These are phyloP conservation scores for Psittacula derbiana DNA, from an alignment of 2,797 vertebrate species.

Conservation along the genomic window DNA sequence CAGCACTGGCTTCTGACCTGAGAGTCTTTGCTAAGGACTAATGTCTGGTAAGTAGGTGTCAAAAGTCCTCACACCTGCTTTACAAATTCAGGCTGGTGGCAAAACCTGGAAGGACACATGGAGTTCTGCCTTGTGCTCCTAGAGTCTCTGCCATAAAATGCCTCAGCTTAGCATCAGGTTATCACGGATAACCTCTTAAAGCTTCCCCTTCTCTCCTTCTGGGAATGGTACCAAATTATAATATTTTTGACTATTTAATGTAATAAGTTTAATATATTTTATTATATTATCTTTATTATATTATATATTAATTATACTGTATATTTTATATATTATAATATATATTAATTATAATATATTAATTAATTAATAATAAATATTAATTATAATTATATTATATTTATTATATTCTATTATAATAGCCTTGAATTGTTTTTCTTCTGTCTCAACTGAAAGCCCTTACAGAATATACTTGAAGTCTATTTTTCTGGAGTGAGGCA, in stretches of 20 bases:
- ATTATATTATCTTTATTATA: too few relatives aligned
- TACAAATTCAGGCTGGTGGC: neutral
- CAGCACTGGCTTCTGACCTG: neutral
- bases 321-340: too few relatives aligned
- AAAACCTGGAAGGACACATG: fast-evolving
- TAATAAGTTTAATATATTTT: neutral
- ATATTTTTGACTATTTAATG: neutral
- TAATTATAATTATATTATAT: too few relatives aligned
- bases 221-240: neutral
- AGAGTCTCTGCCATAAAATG: neutral
- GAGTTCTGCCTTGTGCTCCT: neutral
- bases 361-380: too few relatives aligned
- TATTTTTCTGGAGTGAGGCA: neutral
- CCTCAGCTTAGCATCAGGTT: neutral
- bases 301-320: too few relatives aligned
- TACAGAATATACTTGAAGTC: neutral
- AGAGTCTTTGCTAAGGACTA: neutral
- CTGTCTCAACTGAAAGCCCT: neutral
- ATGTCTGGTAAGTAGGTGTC: neutral
- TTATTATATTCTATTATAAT: too few relatives aligned
- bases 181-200: neutral
- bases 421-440: neutral
- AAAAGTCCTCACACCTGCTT: neutral
- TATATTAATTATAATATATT: too few relatives aligned
- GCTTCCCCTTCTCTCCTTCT: neutral